Conservation (phyloP, 2,888 invertebrate genomes). For the Drosophila hamatofila region DNA sequence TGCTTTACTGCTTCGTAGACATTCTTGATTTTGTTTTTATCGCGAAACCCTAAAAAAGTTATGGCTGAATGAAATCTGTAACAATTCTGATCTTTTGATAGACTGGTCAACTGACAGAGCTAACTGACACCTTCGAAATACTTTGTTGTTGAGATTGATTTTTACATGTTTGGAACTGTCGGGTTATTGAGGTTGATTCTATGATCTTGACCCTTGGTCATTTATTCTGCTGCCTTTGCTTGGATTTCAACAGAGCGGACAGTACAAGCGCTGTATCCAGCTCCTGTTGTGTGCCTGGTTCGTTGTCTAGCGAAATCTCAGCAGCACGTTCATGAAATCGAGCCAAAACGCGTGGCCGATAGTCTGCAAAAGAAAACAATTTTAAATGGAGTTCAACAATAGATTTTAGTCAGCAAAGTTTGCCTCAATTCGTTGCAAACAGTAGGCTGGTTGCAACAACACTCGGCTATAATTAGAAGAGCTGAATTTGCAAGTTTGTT, state of each 20-base stretch:
- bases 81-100: background rate
- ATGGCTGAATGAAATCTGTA: background rate
- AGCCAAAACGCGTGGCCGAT: slow-evolving; percentile 95
- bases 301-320: slow-evolving; percentile 95
- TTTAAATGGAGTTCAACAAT: background rate
- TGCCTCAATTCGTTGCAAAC: too few relatives aligned
- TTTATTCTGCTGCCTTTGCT: slow-evolving; percentile 69
- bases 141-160: slow-evolving; percentile 29
- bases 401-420: too few relatives aligned
- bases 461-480: too few relatives aligned
- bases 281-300: slow-evolving; percentile 94
- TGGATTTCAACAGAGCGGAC: slow-evolving; percentile 90
- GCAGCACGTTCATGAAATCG: slow-evolving; percentile 93
- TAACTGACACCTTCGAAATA: slow-evolving; percentile 28
- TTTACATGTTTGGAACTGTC: slow-evolving; percentile 16
- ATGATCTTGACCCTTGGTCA: slow-evolving; percentile 36
- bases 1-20: background rate
- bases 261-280: slow-evolving; percentile 96
- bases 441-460: background rate
- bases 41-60: background rate
- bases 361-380: slow-evolving; percentile 88
- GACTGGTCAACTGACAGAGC: slow-evolving; percentile 4
- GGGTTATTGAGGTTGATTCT: background rate
- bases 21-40: background rate
- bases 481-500: background rate